Conservation (phyloP, 2,888 invertebrate species). For the Pardosa pseudoannulata region DNA sequence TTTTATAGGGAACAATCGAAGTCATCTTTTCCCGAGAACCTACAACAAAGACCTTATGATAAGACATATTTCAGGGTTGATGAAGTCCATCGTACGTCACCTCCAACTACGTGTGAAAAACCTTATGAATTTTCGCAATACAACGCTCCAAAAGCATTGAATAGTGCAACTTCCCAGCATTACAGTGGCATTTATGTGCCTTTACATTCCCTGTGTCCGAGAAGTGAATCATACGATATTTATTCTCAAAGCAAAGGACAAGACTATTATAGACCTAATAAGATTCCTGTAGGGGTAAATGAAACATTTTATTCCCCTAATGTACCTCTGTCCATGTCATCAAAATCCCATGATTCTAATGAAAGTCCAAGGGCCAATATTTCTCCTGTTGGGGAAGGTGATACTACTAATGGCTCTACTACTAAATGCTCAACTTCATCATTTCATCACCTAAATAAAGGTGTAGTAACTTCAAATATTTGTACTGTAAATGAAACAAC, state of each 20-base stretch:
- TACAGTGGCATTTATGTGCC: conserved; percentile 1
- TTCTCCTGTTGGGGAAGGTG: background rate
- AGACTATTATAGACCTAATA: background rate
- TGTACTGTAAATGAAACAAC: background rate
- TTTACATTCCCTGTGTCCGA: conserved; percentile 34
- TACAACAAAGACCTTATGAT: background rate
- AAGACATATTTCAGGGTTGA: background rate
- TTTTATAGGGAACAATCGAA: background rate
- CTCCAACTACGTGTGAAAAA: background rate
- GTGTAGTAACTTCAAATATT: background rate
- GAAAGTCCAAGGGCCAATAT: background rate
- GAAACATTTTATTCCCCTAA: background rate
- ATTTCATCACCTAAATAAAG: conserved; percentile 6
- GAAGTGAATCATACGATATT: background rate
- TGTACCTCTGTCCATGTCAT: background rate
- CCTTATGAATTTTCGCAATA: conserved; percentile 22
- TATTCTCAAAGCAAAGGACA: background rate
- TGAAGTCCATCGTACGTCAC: background rate
- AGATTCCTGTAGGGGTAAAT: background rate
- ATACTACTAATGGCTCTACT: background rate
- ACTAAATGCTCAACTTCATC: background rate
- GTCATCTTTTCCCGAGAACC: background rate
- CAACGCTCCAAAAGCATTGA: conserved; percentile 3
- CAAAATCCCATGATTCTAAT: background rate
- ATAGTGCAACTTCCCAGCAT: background rate